Base-by-base conservation (phyloP, 2,113 vertebrate species). In the Sigmodon hispidus region DNA sequence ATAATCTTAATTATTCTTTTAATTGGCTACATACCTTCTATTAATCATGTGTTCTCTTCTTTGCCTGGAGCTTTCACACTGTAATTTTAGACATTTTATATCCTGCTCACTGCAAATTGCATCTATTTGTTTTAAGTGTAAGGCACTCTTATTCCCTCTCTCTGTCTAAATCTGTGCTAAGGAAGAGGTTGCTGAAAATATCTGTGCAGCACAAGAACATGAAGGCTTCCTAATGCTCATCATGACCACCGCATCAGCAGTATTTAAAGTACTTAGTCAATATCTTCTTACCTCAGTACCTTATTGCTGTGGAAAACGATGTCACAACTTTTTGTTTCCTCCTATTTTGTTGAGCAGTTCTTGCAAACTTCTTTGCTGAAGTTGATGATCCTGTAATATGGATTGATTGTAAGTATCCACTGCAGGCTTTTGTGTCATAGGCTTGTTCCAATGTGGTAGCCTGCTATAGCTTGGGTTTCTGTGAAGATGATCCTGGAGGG, bases 311-410 rank as follows among this genome's bases (percentile, higher is more conserved):
- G 19, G 43, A 45, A 43, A 93, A 34, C 5, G 1, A 19, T 24
- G 8, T n/a, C 2, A 24, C 1, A 0, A 0, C 7, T 45, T 5
- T 5, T 73, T 86, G 40, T 31, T 55, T 63, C 5, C 43, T 73
- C 12, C 24, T 79, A 5, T 80, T 89, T 91, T 17, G 48, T 9
- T 34, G 29, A 34, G 0, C 17, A 65, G 48, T 24, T 57, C 24
- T 59, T 84, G 36, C 22, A 7, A 40, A 40, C 61, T 75, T 5
- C 10, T 85, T 69, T 45, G 12, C 5, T 96, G 40, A 79, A 26
- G 21, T 19, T 48, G 31, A 79, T 26, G 22, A 65, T 13, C 26
- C 3, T 55, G 8, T 48, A 36, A 40, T 12, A 9, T 45, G n/a
- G 65, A 19, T 34, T 59, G 12, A 72, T 26, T 22, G 1, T 59